Base-by-base conservation (phyloP, 2,113 vertebrate species). In the Kryptolebias marmoratus region DNA sequence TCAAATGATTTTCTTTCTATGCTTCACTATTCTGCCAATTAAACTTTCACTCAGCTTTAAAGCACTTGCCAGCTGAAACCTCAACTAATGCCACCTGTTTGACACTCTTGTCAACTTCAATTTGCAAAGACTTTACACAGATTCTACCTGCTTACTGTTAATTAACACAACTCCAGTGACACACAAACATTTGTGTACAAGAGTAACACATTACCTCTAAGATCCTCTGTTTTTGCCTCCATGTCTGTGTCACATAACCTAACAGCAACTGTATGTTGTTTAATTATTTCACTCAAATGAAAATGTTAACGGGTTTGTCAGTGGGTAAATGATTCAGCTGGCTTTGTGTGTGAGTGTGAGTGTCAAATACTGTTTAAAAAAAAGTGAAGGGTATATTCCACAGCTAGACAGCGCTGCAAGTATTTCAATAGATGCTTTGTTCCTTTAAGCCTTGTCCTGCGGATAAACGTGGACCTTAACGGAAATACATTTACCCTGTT, bases 401-500 rank as follows among this genome's bases (percentile, higher is more conserved):
- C 6, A n/a, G 55, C 54, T 36, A 45, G 39, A 55, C 12, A 27
- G 50, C 36, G 11, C 30, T 75, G 31, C 54, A 61, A 30, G 15
- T 69, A 32, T 76, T 77, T 70, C 68, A 80, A 71, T 64, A 54
- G 76, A 71, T 57, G 60, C 77, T 82, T 57, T 83, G 55, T 83
- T 86, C 70, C 71, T n/a, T 57, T 85, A 66, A 73, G 69, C 69
- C 32, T 16, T 7, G 0, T 78, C 82, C 78, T 39, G 11, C 6
- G 68, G 75, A 80, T 64, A 30, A 78, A 77, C 45, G 56, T 58
- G 67, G 68, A 77, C 72, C 64, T 73, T 44, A 75, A 73, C 8
- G 28, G 77, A 85, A 85, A 83, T 86, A 82, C 49, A 72, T 74
- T 87, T 72, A 86, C 85, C 78, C 81, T 71, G 69, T 72, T 63